Percentiles rank a stretch among this genome's conserved stretches.
Evolutionary conservation across 1,140 invertebrate genomes (phyloP).

Genomic region (Cyrtorhinus lividipennis): DNA sequence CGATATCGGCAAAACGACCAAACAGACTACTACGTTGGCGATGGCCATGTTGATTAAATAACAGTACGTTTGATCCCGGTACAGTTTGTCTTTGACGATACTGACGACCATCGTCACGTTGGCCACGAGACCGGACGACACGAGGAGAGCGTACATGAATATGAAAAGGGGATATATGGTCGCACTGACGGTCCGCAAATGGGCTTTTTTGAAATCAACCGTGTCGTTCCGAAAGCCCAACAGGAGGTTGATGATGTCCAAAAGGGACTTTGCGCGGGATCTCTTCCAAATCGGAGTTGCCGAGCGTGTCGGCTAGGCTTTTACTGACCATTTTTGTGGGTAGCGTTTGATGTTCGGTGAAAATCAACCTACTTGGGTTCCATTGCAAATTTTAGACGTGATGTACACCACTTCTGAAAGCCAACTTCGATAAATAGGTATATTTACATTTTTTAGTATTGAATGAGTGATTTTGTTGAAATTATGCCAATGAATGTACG

Average conservation of each 20-base stretch:
- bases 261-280: slow-evolving; percentile 4
- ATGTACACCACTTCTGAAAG: too few relatives aligned
- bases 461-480: too few relatives aligned
- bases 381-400: too few relatives aligned
- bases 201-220: slow-evolving; percentile 32
- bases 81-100: slow-evolving; percentile 41
- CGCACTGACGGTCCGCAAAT: slow-evolving; percentile 33
- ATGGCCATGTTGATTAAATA: slow-evolving; percentile 51
- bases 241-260: slow-evolving; percentile 1
- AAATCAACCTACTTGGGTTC: too few relatives aligned
- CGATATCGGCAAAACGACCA: slow-evolving; percentile 48
- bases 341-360: too few relatives aligned
- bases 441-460: too few relatives aligned
- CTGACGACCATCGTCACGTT: slow-evolving; percentile 45
- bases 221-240: slow-evolving; percentile 29
- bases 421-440: too few relatives aligned
- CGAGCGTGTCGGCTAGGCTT: neutral
- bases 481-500: too few relatives aligned
- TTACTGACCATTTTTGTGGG: neutral
- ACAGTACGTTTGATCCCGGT: slow-evolving; percentile 45
- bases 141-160: slow-evolving; percentile 43
- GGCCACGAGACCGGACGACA: slow-evolving; percentile 38
- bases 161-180: slow-evolving; percentile 46
- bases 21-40: slow-evolving; percentile 50
- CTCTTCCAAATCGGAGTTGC: neutral